These are phyloP conservation scores for Gallinago undulata DNA, from an alignment of 2,113 vertebrate genomes.

Conservation along the genomic window DNA sequence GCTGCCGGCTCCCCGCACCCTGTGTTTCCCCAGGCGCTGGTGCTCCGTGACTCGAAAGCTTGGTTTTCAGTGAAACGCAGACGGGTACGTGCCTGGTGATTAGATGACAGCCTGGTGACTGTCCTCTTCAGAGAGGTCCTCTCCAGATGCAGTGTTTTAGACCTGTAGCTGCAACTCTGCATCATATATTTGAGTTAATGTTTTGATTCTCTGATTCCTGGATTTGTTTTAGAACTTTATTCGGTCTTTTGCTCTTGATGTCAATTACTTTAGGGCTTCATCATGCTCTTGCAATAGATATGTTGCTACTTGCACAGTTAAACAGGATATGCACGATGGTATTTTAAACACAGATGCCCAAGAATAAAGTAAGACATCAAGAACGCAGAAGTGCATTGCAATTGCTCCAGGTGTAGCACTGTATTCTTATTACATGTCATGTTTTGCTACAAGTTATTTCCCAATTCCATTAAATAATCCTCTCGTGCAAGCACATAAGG, in stretches of 20 bases:
- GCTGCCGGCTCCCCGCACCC: background rate
- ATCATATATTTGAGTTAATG: background rate
- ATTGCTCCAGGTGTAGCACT: background rate
- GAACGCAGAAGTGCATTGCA: background rate
- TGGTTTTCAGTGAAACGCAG: background rate
- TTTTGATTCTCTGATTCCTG: background rate
- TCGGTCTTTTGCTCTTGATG: background rate
- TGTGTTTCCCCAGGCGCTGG: background rate
- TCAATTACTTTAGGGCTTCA: background rate
- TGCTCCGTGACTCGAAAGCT: background rate
- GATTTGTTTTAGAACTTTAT: background rate
- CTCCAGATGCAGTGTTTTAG: background rate
- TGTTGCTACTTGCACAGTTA: rapidly evolving
- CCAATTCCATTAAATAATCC: background rate
- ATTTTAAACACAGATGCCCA: background rate
- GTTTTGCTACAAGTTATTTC: background rate
- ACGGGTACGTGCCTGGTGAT: rapidly evolving
- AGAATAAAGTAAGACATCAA: background rate
- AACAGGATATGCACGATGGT: rapidly evolving
- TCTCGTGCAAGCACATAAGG: background rate
- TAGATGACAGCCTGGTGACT: background rate
- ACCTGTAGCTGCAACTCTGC: background rate
- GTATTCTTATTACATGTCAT: background rate
- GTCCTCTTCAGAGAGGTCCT: background rate
- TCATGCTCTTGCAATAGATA: background rate